Conservation (phyloP, 1,140 invertebrate genomes). For the Bilobella aurantiaca region DNA sequence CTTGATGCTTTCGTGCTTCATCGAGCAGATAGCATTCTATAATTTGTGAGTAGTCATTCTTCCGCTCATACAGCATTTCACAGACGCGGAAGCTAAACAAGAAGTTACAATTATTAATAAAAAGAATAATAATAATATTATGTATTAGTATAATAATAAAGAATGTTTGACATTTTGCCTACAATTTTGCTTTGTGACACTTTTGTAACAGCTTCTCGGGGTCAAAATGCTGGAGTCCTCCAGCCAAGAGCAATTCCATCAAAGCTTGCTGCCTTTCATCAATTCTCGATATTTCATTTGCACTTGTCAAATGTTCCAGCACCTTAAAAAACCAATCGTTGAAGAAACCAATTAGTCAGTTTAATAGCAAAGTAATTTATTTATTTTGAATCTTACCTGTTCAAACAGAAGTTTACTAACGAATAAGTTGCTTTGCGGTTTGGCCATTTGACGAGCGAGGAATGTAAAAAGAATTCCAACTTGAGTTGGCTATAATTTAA, state of each 20-base stretch:
- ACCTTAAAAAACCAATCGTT: slow-evolving; percentile 40
- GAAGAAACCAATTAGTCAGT: not conserved
- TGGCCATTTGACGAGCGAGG: slow-evolving; percentile 55
- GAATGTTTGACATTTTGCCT: slow-evolving; percentile 29
- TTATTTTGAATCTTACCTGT: slow-evolving; percentile 39
- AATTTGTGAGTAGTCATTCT: slow-evolving; percentile 48
- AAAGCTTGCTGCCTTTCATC: slow-evolving; percentile 70
- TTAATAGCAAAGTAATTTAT: not conserved
- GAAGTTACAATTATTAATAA: no score
- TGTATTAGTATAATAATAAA: not conserved
- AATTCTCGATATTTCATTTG: slow-evolving; percentile 46
- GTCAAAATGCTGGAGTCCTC: slow-evolving; percentile 54
- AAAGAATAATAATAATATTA: slow-evolving; percentile 24
- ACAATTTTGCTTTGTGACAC: slow-evolving; percentile 56
- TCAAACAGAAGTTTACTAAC: slow-evolving; percentile 48
- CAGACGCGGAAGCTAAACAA: slow-evolving; percentile 55
- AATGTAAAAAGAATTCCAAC: slow-evolving; percentile 63
- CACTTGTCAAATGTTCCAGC: slow-evolving; percentile 45
- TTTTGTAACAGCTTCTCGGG: slow-evolving; percentile 48
- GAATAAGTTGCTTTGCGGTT: slow-evolving; percentile 38
- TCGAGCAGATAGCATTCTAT: slow-evolving; percentile 51
- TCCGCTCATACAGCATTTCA: slow-evolving; percentile 50
- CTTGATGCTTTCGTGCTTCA: slow-evolving; percentile 42
- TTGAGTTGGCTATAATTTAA: slow-evolving; percentile 43
- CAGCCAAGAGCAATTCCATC: slow-evolving; percentile 59